phyloP scores from a whole-genome alignment of 2,113 vertebrate species.

The Pungitius pungitius region DNA sequence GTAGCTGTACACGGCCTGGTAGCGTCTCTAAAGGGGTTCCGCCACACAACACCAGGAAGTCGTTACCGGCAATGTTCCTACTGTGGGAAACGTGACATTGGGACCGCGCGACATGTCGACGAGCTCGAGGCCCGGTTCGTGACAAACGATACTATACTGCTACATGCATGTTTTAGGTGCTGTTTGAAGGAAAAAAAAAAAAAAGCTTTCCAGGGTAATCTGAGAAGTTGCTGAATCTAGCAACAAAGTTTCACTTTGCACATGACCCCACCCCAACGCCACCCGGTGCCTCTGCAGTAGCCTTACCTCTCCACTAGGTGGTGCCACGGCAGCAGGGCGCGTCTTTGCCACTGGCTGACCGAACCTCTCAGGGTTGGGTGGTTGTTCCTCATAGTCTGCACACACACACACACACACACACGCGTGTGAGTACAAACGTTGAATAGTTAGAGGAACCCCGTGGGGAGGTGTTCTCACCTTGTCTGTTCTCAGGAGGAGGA shows the following conservation, averaged over 20 bases:
- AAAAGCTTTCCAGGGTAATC: too few species aligned
- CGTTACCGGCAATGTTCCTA: background rate
- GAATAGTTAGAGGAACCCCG: background rate
- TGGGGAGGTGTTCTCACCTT: constrained; percentile 41
- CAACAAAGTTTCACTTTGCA: too few species aligned
- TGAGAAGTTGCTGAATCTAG: too few species aligned
- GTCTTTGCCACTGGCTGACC: constrained; percentile 55
- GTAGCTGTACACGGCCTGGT: constrained; percentile 92
- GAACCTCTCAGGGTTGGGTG: constrained; percentile 46
- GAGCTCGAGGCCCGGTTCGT: background rate
- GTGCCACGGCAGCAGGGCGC: constrained; percentile 60
- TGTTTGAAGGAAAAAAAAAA: too few species aligned
- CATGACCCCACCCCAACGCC: too few species aligned
- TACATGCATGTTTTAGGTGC: too few species aligned
- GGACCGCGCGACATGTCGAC: too few species aligned
- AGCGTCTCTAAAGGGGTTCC: constrained; percentile 83
- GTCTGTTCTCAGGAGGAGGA: constrained; percentile 82
- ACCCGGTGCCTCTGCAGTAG: background rate
- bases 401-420: constrained; percentile 10
- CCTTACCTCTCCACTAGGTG: constrained; percentile 75
- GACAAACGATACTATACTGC: too few species aligned
- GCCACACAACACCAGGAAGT: background rate
- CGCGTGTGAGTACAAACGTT: background rate
- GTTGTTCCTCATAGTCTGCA: constrained; percentile 51
- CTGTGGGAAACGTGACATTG: too few species aligned